A percentile compares a stretch with the other conserved stretches of the same genome.
These are phyloP conservation scores for Eolophus roseicapilla DNA, from an alignment of 2,113 vertebrate genomes.

Conservation along the genomic window DNA sequence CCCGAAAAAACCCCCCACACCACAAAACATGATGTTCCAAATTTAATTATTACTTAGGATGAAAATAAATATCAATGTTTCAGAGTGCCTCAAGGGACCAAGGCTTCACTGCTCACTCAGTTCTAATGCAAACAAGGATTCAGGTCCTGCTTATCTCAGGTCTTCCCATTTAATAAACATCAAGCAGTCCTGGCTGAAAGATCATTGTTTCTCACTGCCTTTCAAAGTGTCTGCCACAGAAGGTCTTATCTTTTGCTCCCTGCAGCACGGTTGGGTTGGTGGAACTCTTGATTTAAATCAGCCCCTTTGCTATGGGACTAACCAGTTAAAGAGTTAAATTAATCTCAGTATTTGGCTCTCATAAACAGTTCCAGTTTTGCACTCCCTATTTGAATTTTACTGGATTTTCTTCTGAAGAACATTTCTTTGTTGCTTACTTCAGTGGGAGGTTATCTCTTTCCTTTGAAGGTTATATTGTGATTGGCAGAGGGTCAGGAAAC, in stretches of 20 bases:
- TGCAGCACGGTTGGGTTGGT: background rate
- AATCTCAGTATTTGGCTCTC: background rate
- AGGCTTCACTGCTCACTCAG: background rate
- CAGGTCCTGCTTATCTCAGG: constrained; percentile 10
- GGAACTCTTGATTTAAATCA: background rate
- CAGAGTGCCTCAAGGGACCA: background rate
- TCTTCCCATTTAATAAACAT: constrained; percentile 12
- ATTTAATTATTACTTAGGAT: background rate
- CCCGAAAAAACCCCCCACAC: too few relatives aligned
- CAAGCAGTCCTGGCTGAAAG: background rate
- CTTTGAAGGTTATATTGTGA: constrained; percentile 71
- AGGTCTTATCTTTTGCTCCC: constrained; percentile 4
- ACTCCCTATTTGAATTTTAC: constrained; percentile 44
- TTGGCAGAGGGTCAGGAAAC: constrained; percentile 67
- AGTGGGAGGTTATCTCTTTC: constrained; percentile 61
- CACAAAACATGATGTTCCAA: background rate
- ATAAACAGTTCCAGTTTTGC: background rate
- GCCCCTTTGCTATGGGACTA: background rate
- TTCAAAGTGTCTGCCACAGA: background rate
- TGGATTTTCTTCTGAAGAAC: constrained; percentile 55
- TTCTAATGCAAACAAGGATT: background rate
- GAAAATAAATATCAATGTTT: background rate
- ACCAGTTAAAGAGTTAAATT: constrained; percentile 19
- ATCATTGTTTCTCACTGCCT: background rate
- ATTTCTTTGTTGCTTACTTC: constrained; percentile 41